These are phyloP conservation scores for Pluvialis apricaria DNA, from an alignment of 2,113 vertebrate species.

Conservation along the genomic window DNA sequence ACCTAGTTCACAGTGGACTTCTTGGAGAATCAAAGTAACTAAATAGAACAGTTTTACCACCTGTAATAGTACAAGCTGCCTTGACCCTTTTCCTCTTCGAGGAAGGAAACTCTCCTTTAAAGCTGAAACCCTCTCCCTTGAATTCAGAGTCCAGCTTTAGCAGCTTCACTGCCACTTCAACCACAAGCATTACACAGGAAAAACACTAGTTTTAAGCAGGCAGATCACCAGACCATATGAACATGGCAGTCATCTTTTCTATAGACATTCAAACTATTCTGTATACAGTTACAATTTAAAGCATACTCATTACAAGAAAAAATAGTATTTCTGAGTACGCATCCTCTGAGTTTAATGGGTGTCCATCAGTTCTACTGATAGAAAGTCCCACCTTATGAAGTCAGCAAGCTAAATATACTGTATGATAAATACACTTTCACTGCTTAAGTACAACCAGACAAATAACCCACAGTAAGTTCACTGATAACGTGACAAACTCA, in stretches of 20 bases:
- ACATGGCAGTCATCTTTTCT: background rate
- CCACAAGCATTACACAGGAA: background rate
- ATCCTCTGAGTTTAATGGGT: background rate
- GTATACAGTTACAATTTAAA: background rate
- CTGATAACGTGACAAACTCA: conserved; percentile 18
- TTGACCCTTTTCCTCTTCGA: background rate
- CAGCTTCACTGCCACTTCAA: background rate
- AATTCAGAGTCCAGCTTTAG: background rate
- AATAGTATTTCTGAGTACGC: background rate
- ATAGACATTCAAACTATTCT: background rate
- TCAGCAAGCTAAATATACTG: background rate
- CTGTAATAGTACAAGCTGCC: background rate
- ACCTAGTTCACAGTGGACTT: background rate
- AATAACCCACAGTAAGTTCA: background rate
- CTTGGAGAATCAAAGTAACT: background rate
- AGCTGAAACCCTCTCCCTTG: background rate
- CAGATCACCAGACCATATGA: background rate
- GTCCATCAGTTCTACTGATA: background rate
- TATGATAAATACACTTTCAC: background rate
- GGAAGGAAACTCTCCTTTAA: background rate
- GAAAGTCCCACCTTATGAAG: background rate
- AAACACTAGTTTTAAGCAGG: background rate
- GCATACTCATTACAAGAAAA: background rate
- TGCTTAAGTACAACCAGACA: background rate
- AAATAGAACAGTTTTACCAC: background rate